Evolutionary conservation across 2,113 vertebrate species (phyloP), one percentile per base, ranked within the genome.

Genomic region (Percina caprodes): DNA sequence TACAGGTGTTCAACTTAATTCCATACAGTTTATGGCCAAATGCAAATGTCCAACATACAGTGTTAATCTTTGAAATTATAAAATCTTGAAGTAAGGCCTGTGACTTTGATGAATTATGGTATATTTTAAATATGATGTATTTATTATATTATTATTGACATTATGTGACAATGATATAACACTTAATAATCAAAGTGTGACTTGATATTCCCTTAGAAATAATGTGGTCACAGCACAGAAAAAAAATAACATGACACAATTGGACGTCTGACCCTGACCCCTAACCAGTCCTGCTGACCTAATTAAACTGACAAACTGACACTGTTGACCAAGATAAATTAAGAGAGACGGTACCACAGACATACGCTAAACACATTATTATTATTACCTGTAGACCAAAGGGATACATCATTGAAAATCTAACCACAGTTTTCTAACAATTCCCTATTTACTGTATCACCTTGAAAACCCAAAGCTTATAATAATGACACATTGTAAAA

Each of bases 281-380:
- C n/a, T 39, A n/a, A 70, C 52, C 56, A 45, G 56, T 14, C 33
- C 33, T 21, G 18, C 21, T 56, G 46, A 80, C 69, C 42, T 77
- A n/a, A 46, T 72, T 80, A 46, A 69, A 55, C 19, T 51, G 21
- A 5, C 62, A 76, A 26, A 59, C 72, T 30, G 30, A 3, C 24
- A 49, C 18, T 42, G 49, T 42, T 59, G 26, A 13, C 21, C 39
- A 62, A 51, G 26, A 24, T 74, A 30, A 35, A 48, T 62, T 21
- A 66, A 49, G 26, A 45, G 16, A 62, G 46, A 65, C 42, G 14
- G 7, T 33, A 4, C 9, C 8, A 3, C 9, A 60, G 19, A 54
- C 33, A 26, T 48, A 48, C 26, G 42, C 15, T 33, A 16, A 16
- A 26, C n/a, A 68, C 4, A 65, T 60, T 58, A 2, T 45, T 75